Percentiles rank a stretch among this genome's conserved stretches.
phyloP scores from a whole-genome alignment of 2,113 vertebrate genomes.

The Ia io region DNA sequence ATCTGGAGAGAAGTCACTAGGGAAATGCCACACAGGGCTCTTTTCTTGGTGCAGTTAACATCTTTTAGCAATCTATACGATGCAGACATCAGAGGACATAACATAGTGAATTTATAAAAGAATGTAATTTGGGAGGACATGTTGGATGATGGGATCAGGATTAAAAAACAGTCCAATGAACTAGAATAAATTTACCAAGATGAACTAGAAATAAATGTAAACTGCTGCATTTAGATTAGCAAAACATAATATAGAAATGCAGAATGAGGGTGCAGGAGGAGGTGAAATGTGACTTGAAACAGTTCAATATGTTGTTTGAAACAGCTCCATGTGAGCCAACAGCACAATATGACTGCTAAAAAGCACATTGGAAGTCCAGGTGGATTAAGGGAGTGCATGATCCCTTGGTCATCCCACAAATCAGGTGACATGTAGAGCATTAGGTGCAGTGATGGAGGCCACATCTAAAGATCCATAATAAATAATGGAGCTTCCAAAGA shows the following conservation, averaged over 20 bases:
- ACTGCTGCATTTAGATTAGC: background rate
- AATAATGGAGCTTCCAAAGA: background rate
- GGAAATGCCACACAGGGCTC: background rate
- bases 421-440: background rate
- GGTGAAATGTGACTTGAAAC: background rate
- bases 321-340: background rate
- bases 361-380: background rate
- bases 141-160: background rate
- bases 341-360: background rate
- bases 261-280: background rate
- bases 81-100: background rate
- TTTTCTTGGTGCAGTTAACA: background rate
- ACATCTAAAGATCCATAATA: background rate
- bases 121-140: background rate
- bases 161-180: background rate
- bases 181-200: slow-evolving; percentile 18
- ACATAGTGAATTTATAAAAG: background rate
- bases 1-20: background rate
- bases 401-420: background rate
- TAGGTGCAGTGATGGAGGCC: background rate
- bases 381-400: background rate
- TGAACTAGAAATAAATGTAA: slow-evolving; percentile 24
- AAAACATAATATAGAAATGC: background rate
- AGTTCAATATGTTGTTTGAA: background rate
- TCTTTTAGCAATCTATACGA: background rate